Evolutionary conservation across 2,113 vertebrate species (phyloP).

Genomic region (Edolisoma coerulescens): DNA sequence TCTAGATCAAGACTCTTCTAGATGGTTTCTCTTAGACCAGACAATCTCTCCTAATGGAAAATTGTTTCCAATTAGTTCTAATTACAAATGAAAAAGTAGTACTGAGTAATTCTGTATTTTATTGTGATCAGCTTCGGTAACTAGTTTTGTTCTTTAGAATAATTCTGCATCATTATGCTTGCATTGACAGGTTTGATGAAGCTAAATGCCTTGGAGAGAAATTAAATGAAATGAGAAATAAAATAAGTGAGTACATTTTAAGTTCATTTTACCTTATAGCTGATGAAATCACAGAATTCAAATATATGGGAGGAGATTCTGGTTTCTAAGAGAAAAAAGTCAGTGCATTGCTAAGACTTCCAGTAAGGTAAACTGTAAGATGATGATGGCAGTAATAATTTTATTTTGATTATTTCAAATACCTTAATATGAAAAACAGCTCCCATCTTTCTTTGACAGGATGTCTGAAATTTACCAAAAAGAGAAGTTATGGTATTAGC

Average conservation of each 20-base stretch:
- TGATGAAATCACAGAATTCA: neutral
- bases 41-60: neutral
- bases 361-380: neutral
- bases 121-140: neutral
- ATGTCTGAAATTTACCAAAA: neutral
- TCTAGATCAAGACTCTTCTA: neutral
- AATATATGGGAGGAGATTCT: neutral
- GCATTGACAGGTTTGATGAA: constrained; percentile 80
- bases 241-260: constrained; percentile 85
- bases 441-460: neutral
- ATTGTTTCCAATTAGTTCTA: neutral
- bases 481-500: neutral
- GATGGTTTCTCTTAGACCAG: neutral
- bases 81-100: neutral
- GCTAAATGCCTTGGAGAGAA: constrained; percentile 84
- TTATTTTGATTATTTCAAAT: neutral
- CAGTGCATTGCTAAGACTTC: neutral
- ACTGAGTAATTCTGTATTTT: neutral
- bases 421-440: neutral
- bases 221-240: constrained; percentile 78
- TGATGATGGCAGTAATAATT: neutral
- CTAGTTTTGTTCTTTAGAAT: neutral
- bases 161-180: neutral
- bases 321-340: neutral
- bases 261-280: neutral